Percentiles rank a stretch among this genome's conserved stretches.
phyloP scores from a whole-genome alignment of 2,113 vertebrate species.

The Clinocottus analis region DNA sequence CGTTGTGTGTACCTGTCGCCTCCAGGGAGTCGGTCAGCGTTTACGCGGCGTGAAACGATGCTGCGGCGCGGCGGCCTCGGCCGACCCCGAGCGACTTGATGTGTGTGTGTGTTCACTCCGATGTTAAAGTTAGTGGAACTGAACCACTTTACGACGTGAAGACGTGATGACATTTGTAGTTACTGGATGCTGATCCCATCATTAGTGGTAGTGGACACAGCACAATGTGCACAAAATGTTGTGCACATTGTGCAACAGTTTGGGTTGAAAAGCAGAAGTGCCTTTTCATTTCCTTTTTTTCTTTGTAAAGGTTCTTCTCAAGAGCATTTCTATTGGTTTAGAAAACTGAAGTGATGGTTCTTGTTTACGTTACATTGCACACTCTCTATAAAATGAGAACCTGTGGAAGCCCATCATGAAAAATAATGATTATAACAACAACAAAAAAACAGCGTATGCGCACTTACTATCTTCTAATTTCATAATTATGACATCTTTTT shows the following conservation, averaged over 20 bases:
- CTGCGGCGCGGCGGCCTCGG: conserved; percentile 22
- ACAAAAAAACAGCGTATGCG: too few relatives aligned
- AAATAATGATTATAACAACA: too few relatives aligned
- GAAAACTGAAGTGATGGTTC: background rate
- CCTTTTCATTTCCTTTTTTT: too few relatives aligned
- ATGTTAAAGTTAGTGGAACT: background rate
- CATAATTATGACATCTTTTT: too few relatives aligned
- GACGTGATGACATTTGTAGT: background rate
- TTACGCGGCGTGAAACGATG: conserved; percentile 7
- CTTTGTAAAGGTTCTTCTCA: too few relatives aligned
- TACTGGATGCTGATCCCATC: background rate
- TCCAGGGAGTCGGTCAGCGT: conserved; percentile 5
- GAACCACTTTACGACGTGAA: background rate
- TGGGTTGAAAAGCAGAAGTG: background rate
- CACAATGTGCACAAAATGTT: too few relatives aligned
- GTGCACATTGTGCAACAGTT: too few relatives aligned
- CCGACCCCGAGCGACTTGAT: conserved; percentile 30
- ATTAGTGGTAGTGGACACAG: too few relatives aligned
- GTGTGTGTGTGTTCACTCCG: too few relatives aligned
- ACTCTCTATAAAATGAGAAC: too few relatives aligned
- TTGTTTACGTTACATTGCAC: conserved; percentile 1
- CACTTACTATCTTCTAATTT: too few relatives aligned
- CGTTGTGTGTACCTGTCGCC: conserved; percentile 9
- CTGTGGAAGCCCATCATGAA: too few relatives aligned
- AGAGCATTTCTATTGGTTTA: background rate